These are phyloP conservation scores for Fringilla coelebs DNA, from an alignment of 2,797 vertebrate species.

Conservation along the genomic window DNA sequence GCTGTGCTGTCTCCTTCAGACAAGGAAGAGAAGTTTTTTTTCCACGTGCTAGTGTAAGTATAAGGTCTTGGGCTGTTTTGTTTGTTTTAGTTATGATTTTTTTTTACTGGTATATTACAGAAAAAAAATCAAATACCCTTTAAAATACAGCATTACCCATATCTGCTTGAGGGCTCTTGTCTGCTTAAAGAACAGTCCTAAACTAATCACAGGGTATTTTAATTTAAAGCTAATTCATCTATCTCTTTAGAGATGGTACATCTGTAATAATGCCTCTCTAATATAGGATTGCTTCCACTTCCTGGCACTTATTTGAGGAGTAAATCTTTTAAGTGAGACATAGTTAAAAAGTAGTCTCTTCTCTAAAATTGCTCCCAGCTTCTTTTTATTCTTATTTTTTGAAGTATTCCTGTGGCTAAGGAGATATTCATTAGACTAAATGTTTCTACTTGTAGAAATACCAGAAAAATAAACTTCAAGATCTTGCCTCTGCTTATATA, in stretches of 20 bases:
- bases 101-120: accelerated
- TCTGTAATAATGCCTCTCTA: not conserved
- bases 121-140: not conserved
- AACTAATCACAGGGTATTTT: not conserved
- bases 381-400: not conserved
- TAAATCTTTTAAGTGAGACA: accelerated
- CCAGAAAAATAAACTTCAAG: not conserved
- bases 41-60: accelerated
- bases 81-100: not conserved
- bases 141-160: not conserved
- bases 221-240: not conserved
- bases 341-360: not conserved
- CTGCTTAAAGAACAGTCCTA: accelerated
- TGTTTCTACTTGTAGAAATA: not conserved
- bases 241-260: not conserved
- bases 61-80: not conserved
- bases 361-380: not conserved
- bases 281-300: not conserved
- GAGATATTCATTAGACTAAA: accelerated
- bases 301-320: not conserved
- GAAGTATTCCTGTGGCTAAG: accelerated
- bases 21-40: not conserved
- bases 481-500: not conserved
- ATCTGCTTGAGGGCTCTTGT: not conserved
- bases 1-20: accelerated